Evolutionary conservation across 1,140 invertebrate species (phyloP).

Genomic region (Neuroterus valhalla): DNA sequence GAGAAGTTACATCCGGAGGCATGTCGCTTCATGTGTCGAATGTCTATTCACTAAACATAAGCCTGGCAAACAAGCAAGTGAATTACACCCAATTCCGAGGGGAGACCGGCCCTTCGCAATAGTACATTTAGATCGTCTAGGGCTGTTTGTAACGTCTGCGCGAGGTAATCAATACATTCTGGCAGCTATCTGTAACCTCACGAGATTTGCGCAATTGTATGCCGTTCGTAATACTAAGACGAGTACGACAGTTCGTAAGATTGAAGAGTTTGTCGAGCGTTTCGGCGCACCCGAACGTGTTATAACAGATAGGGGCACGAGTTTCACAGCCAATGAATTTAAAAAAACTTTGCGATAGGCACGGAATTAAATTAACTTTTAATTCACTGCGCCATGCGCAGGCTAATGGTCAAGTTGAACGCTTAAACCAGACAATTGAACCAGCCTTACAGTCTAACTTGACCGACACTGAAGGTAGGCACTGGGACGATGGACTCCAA

Average conservation of each 20-base stretch:
- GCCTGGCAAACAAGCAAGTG: too few species aligned
- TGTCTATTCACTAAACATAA: too few species aligned
- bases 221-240: neutral
- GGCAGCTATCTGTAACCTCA: conserved; percentile 15
- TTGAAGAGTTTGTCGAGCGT: neutral
- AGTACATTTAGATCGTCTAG: too few species aligned
- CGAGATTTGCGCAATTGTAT: conserved; percentile 15
- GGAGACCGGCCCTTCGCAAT: too few species aligned
- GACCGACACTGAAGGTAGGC: neutral
- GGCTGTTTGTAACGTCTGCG: too few species aligned
- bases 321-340: neutral
- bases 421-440: neutral
- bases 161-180: too few species aligned
- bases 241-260: neutral
- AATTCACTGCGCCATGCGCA: neutral
- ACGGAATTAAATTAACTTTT: neutral
- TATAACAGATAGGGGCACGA: neutral
- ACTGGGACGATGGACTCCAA: neutral
- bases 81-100: too few species aligned
- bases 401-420: neutral
- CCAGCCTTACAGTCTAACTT: neutral
- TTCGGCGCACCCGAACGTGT: neutral
- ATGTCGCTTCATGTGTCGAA: too few species aligned
- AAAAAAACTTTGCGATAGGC: neutral
- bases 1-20: too few species aligned